Percentiles rank a stretch among this genome's conserved stretches.
Conservation (phyloP, 92 coral and sea anemone genomes). For the Epizoanthus stellaris region DNA sequence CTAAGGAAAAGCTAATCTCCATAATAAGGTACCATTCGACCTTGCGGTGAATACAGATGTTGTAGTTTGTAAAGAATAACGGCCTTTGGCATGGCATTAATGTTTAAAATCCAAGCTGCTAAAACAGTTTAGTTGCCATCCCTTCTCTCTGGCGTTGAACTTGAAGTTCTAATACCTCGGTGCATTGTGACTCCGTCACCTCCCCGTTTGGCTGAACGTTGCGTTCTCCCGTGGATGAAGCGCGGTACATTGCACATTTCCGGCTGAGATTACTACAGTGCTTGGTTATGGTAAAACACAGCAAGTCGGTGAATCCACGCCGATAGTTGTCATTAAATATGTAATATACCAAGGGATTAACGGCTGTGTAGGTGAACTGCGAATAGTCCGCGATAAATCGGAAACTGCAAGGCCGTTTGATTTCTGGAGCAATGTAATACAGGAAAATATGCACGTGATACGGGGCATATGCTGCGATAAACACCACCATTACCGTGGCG, state of each 20-base stretch:
- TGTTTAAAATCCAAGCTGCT: no score
- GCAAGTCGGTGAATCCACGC: background rate
- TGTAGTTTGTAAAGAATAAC: no score
- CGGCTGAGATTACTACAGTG: no score
- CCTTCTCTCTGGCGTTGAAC: no score
- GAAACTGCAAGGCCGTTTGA: conserved; percentile 28
- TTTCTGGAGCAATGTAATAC: conserved; percentile 25
- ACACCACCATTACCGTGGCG: conserved; percentile 17
- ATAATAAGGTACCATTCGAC: no score
- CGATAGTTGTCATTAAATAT: conserved; percentile 36
- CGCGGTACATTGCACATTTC: background rate
- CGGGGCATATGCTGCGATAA: conserved; percentile 14
- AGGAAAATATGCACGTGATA: conserved; percentile 28
- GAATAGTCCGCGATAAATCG: conserved; percentile 34
- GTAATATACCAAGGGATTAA: conserved; percentile 30
- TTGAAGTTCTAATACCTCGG: no score
- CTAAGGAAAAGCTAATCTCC: no score
- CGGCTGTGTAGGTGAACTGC: conserved; percentile 34
- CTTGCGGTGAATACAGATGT: no score
- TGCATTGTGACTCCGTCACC: background rate
- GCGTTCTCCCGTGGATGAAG: background rate
- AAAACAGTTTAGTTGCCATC: no score
- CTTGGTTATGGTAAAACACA: background rate
- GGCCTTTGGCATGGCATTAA: no score
- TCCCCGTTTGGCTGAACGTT: background rate